Conservation (phyloP, 2,113 vertebrate species). For the Thamnophis sirtalis region DNA sequence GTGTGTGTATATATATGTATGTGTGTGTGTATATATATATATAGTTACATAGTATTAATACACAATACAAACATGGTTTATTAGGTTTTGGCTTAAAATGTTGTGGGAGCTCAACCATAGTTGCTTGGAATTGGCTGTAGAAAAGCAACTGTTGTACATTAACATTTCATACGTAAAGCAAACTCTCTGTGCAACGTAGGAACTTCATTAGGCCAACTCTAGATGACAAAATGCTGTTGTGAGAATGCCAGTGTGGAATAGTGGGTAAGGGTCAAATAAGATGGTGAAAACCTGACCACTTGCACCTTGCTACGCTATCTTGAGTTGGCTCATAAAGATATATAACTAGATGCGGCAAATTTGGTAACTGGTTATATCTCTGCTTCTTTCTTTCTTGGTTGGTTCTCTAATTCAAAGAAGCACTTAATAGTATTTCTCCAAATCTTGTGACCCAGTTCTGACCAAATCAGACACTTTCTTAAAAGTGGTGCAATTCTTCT, state of each 20-base stretch:
- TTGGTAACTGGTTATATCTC: background rate
- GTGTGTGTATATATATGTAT: too few species aligned
- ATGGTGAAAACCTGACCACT: background rate
- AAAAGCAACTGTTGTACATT: background rate
- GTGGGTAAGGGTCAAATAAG: background rate
- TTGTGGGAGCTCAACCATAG: background rate
- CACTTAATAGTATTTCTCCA: background rate
- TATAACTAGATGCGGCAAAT: background rate
- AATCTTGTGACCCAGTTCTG: background rate
- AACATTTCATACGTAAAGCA: background rate
- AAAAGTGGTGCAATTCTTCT: background rate
- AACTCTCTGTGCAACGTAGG: background rate
- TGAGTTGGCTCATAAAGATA: background rate
- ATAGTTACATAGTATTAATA: background rate
- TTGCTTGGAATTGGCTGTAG: background rate
- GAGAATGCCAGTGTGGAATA: background rate
- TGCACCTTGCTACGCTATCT: background rate
- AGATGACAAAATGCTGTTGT: background rate
- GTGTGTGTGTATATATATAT: too few species aligned
- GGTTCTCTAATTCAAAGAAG: background rate
- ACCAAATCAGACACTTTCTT: constrained; percentile 32
- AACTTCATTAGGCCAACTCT: background rate
- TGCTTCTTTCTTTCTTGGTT: background rate
- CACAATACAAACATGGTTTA: background rate
- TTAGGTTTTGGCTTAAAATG: background rate